These are phyloP conservation scores for Drosophila miranda DNA, from an alignment of 1,140 invertebrate species.

Conservation along the genomic window DNA sequence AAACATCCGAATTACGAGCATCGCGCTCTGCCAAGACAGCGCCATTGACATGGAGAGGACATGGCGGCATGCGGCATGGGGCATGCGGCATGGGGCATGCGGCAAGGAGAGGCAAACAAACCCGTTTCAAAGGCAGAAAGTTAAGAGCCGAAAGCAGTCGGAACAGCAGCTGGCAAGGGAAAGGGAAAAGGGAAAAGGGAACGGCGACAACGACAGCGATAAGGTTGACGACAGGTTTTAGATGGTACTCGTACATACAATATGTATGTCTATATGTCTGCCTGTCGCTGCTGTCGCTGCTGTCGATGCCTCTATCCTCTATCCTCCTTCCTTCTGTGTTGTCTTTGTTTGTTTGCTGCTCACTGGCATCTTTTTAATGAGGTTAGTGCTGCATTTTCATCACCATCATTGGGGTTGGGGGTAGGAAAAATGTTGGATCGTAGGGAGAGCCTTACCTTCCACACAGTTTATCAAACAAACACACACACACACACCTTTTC, in stretches of 20 bases:
- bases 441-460: conserved; percentile 39
- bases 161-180: conserved; percentile 53
- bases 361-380: conserved; percentile 65
- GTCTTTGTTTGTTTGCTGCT: conserved; percentile 42
- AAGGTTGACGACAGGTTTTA: conserved; percentile 69
- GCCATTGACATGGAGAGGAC: conserved; percentile 25
- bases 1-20: conserved; percentile 67
- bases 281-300: background rate
- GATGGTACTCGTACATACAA: conserved; percentile 23
- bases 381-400: conserved; percentile 60
- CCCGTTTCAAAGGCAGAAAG: conserved; percentile 71
- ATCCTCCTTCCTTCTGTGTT: conserved; percentile 36
- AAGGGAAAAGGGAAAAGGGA: too few relatives aligned
- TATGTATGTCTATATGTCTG: conserved; percentile 25
- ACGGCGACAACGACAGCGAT: conserved; percentile 37
- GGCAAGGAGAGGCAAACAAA: conserved; percentile 24
- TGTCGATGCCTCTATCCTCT: conserved; percentile 24
- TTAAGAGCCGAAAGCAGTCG: conserved; percentile 45
- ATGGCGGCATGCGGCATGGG: conserved; percentile 27
- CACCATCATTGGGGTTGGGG: too few relatives aligned
- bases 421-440: conserved; percentile 4
- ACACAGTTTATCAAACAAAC: conserved; percentile 52
- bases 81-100: conserved; percentile 8
- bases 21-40: conserved; percentile 36
- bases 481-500: conserved; percentile 15